Percentiles rank a stretch among this genome's conserved stretches.
Conservation (phyloP, 2,797 vertebrate genomes). For the Ateles fusciceps region DNA sequence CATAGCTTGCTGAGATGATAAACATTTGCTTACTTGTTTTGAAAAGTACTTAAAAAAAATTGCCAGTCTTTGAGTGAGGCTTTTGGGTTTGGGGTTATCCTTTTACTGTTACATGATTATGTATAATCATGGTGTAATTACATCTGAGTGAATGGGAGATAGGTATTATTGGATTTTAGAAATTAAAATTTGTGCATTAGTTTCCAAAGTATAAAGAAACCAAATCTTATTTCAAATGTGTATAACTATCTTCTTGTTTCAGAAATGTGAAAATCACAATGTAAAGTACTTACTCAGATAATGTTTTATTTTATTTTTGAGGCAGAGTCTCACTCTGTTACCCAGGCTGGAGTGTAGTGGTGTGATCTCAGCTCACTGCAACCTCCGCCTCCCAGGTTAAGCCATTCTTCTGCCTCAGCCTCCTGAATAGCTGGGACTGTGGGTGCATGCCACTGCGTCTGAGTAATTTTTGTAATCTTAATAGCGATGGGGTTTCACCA, state of each 20-base stretch:
- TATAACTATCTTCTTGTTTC: background rate
- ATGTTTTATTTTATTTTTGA: background rate
- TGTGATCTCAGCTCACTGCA: no score
- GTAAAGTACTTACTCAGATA: background rate
- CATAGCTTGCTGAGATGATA: background rate
- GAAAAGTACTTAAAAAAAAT: background rate
- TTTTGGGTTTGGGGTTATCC: background rate
- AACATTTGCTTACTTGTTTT: background rate
- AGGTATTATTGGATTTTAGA: no score
- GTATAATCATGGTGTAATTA: background rate
- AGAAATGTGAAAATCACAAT: background rate
- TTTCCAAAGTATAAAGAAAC: background rate
- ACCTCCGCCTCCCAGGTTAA: no score
- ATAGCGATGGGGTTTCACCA: no score
- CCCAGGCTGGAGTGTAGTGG: no score
- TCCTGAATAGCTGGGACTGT: no score
- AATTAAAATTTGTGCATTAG: no score
- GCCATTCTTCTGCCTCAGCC: no score
- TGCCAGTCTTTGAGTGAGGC: background rate
- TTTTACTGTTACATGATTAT: background rate
- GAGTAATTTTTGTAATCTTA: no score
- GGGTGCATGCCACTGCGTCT: no score
- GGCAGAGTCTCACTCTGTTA: no score
- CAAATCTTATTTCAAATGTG: background rate
- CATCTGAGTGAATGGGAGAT: background rate